These are phyloP conservation scores for Euglossa dilemma DNA, from an alignment of 1,140 invertebrate genomes.

Conservation along the genomic window DNA sequence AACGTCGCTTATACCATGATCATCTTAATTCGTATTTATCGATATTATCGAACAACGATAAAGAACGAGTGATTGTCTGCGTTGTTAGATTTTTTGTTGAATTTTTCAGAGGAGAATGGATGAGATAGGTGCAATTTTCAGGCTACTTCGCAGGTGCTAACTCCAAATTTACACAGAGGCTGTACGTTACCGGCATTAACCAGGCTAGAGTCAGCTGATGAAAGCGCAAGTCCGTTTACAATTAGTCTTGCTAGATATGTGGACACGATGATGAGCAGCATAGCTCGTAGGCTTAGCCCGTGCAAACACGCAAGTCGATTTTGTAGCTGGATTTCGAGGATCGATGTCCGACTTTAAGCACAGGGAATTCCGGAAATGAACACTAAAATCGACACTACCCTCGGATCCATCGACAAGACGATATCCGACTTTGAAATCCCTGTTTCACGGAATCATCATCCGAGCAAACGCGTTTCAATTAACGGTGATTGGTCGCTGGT, in stretches of 20 bases:
- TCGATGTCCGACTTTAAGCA: constrained; percentile 54
- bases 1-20: too few relatives aligned
- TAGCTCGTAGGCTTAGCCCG: constrained; percentile 63
- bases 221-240: constrained; percentile 40
- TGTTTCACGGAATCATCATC: too few relatives aligned
- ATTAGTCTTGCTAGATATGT: constrained; percentile 61
- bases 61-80: too few relatives aligned
- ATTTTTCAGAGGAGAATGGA: neutral
- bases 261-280: constrained; percentile 67
- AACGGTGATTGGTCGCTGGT: too few relatives aligned
- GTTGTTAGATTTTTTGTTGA: neutral
- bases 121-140: too few relatives aligned
- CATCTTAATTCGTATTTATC: too few relatives aligned
- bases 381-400: constrained; percentile 49
- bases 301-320: constrained; percentile 69
- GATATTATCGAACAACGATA: too few relatives aligned
- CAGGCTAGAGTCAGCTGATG: constrained; percentile 37
- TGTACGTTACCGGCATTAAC: too few relatives aligned
- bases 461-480: neutral
- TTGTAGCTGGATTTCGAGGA: constrained; percentile 64
- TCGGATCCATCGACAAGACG: constrained; percentile 4
- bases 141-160: too few relatives aligned
- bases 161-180: too few relatives aligned
- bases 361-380: constrained; percentile 43
- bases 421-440: constrained; percentile 41